Evolutionary conservation across 2,888 invertebrate species (phyloP).

Genomic region (Amphipoea oculea): DNA sequence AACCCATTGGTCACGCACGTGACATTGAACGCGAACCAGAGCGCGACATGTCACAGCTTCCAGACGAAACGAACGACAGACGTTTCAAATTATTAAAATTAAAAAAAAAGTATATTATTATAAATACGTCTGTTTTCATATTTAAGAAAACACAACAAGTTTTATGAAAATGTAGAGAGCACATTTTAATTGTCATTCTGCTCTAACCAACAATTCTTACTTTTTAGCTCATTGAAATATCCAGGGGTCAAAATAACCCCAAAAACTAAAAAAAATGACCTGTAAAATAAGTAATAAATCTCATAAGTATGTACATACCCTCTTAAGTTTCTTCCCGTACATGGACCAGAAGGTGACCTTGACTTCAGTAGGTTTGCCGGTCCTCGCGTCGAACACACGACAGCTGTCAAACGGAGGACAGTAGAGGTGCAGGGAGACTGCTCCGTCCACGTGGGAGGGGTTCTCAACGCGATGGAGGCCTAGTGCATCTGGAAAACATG

Average conservation of each 20-base stretch:
- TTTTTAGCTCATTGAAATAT: background rate
- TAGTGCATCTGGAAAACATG: constrained; percentile 93
- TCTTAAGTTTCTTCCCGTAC: constrained; percentile 94
- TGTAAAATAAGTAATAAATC: background rate
- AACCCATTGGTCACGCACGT: too few species aligned
- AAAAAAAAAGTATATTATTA: too few species aligned
- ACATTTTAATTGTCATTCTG: background rate
- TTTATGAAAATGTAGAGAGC: background rate
- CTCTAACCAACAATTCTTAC: background rate
- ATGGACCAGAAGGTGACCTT: constrained; percentile 98
- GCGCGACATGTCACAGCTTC: too few species aligned
- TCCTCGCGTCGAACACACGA: constrained; percentile 97
- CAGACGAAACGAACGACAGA: too few species aligned
- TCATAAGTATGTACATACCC: constrained; percentile 88
- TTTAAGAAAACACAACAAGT: background rate
- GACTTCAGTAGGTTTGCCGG: constrained; percentile 93
- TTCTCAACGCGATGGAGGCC: constrained; percentile 99
- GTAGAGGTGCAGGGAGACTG: constrained; percentile 98
- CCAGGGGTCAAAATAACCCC: background rate
- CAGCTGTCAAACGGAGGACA: constrained; percentile 98
- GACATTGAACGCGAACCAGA: too few species aligned
- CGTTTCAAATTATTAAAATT: too few species aligned
- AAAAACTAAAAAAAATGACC: background rate
- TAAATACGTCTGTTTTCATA: too few species aligned
- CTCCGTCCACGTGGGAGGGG: constrained; percentile 95